Evolutionary conservation across 2,797 vertebrate species (phyloP).

Genomic region (Rhincodon typus): DNA sequence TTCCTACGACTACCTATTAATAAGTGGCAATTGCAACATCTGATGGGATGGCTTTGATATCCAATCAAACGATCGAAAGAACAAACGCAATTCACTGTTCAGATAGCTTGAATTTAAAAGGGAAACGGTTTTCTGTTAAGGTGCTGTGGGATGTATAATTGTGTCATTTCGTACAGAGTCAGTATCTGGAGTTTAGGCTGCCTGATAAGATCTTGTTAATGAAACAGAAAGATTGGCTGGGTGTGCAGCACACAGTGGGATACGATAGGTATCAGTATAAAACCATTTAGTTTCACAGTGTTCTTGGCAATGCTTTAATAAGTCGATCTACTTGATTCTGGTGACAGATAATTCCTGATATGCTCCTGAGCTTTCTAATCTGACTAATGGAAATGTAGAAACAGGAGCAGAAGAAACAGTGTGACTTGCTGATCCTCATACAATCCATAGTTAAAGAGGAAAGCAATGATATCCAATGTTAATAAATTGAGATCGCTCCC

Average conservation of each 20-base stretch:
- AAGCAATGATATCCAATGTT: background rate
- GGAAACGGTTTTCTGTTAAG: background rate
- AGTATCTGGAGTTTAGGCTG: background rate
- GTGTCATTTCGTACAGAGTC: background rate
- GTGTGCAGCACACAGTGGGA: background rate
- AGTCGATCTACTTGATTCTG: background rate
- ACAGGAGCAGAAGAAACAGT: background rate
- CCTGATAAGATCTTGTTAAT: background rate
- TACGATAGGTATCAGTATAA: background rate
- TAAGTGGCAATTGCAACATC: background rate
- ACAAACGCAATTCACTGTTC: background rate
- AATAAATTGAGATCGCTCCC: background rate
- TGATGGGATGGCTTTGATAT: background rate
- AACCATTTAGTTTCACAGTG: background rate
- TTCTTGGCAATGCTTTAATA: background rate
- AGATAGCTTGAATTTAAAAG: background rate
- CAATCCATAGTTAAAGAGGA: background rate
- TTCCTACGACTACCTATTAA: background rate
- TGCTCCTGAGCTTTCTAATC: background rate
- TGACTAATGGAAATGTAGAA: background rate
- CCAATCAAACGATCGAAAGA: background rate
- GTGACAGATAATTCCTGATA: background rate
- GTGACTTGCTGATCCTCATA: background rate
- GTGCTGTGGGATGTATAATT: background rate
- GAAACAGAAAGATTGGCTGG: background rate